These are phyloP conservation scores for Aythya baeri DNA, from an alignment of 2,113 vertebrate species.

Conservation along the genomic window DNA sequence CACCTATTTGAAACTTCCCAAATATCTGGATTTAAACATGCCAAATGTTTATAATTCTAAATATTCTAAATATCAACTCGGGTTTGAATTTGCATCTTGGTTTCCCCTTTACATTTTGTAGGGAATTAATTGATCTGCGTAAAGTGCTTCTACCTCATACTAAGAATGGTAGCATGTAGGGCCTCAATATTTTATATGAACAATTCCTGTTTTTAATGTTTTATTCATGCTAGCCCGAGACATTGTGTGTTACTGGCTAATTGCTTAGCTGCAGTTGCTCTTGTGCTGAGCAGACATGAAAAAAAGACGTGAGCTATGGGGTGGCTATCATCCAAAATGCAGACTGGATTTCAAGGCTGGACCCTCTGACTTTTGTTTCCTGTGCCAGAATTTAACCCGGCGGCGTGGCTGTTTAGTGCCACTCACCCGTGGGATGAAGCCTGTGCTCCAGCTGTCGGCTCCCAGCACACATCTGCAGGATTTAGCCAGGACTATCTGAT, in stretches of 20 bases:
- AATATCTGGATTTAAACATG: neutral
- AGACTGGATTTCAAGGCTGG: neutral
- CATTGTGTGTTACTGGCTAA: neutral
- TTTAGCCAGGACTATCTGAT: neutral
- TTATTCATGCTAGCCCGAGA: constrained; percentile 21
- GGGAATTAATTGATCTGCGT: constrained; percentile 6
- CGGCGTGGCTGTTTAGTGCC: neutral
- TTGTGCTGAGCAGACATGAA: neutral
- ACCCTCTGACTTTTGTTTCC: neutral
- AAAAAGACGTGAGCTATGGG: neutral
- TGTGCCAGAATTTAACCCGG: constrained; percentile 16
- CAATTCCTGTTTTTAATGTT: constrained; percentile 50
- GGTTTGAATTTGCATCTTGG: neutral
- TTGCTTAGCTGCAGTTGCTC: neutral
- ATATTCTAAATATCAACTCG: neutral
- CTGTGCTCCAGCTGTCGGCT: constrained; percentile 23
- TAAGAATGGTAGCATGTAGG: constrained; percentile 13
- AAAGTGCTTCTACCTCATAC: constrained; percentile 36
- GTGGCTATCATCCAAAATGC: neutral
- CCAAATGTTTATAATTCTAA: neutral
- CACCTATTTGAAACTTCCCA: neutral
- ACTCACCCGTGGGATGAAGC: constrained; percentile 39
- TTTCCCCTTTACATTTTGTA: constrained; percentile 15
- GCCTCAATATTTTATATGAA: constrained; percentile 52
- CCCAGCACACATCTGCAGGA: neutral